Base-by-base conservation (phyloP, 2,888 invertebrate species). In the Phytoseiulus persimilis region DNA sequence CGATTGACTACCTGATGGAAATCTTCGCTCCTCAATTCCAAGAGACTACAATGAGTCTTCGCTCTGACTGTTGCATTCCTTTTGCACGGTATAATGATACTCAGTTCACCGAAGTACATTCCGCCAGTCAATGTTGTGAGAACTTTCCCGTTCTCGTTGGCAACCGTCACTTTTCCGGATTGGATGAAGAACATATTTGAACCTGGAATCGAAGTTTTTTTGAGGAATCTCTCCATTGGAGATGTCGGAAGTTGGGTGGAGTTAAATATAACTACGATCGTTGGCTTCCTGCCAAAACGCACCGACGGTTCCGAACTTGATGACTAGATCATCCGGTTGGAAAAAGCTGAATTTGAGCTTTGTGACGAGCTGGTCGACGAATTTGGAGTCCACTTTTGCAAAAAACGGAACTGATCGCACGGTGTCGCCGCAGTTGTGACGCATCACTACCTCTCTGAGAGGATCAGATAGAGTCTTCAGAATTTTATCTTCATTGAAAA, bases 131-230 rank as follows among this genome's bases (percentile, higher is more conserved):
- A n/a, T 11, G 45, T 87, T 33, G 87, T n/a, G n/a, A 87, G 18
- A 31, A 87, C 39, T n/a, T 45, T 33, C n/a, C 87, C 87, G 33
- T 87, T n/a, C n/a, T 87, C 33, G 87, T 87, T 32, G 87, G 87
- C 87, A 11, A 87, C 14, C 32, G 33, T 87, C 1, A 87, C 87
- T 45, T 32, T 87, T 28, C 87, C 87, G 6, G 87, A 87, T 0
- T 87, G 87, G 33, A 87, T 87, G 87, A 87, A 33, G 33, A 87
- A 87, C 32, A 87, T 87, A 23, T 87, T 83, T 45, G 87, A 87
- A 11, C 83, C 83, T 83, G 33, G 11, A 83, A 65, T 65, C 18
- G 1, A 23, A 28, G 1, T 65, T 23, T 18, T n/a, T n/a, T n/a
- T n/a, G n/a, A n/a, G n/a, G n/a, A n/a, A n/a, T n/a, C n/a, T n/a